Evolutionary conservation across 2,888 invertebrate genomes (phyloP).

Genomic region (Magallana nippona): DNA sequence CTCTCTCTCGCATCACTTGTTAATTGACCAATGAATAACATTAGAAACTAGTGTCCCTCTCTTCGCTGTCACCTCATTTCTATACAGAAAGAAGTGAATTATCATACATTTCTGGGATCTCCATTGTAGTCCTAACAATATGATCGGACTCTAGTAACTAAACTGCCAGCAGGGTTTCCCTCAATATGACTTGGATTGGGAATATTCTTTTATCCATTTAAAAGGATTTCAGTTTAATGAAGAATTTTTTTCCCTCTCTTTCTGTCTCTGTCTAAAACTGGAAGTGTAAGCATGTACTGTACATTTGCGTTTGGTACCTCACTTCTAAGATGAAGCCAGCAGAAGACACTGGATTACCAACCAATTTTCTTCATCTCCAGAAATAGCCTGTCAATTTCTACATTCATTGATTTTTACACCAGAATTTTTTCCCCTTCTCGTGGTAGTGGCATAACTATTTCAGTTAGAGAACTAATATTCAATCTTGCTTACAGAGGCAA

Average conservation of each 20-base stretch:
- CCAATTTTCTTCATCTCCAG: slow-evolving; percentile 27
- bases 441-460: slow-evolving; percentile 17
- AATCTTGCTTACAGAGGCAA: background rate
- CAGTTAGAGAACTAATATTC: slow-evolving; percentile 24
- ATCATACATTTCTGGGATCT: background rate
- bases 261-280: background rate
- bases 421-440: slow-evolving; percentile 3
- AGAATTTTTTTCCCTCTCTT: background rate
- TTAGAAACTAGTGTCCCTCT: background rate
- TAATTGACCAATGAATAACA: slow-evolving; percentile 22
- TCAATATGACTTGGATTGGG: background rate
- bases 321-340: background rate
- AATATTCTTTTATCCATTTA: slow-evolving; percentile 30
- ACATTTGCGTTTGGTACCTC: background rate
- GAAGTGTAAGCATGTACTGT: background rate
- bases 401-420: slow-evolving; percentile 18
- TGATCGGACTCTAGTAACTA: background rate
- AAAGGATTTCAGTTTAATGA: background rate
- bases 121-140: slow-evolving; percentile 24
- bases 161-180: background rate
- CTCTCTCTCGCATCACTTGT: slow-evolving; percentile 16
- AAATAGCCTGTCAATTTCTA: slow-evolving; percentile 28
- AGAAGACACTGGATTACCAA: slow-evolving; percentile 25
- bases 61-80: background rate
- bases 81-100: background rate